phyloP scores from a whole-genome alignment of 1,140 invertebrate genomes.

The Epicauta chinensis region DNA sequence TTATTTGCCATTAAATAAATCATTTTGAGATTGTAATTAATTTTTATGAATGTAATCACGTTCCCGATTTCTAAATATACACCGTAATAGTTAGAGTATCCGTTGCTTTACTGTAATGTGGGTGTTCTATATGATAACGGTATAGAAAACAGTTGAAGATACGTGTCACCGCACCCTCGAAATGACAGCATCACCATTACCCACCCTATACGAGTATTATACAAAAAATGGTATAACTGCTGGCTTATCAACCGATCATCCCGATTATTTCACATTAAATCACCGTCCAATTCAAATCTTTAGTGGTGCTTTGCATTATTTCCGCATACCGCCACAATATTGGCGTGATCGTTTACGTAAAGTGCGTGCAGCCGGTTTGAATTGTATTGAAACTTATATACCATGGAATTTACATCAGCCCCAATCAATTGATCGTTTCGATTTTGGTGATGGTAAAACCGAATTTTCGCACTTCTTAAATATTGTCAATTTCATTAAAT shows the following conservation, averaged over 20 bases:
- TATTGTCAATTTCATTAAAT: constrained; percentile 59
- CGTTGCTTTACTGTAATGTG: too few species aligned
- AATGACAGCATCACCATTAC: too few species aligned
- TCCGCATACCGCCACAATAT: constrained; percentile 66
- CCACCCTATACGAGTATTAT: constrained; percentile 31
- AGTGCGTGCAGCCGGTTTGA: constrained; percentile 73
- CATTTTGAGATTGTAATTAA: too few species aligned
- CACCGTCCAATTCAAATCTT: constrained; percentile 24
- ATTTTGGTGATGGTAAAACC: constrained; percentile 58
- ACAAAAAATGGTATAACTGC: constrained; percentile 24
- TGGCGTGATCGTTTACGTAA: constrained; percentile 55
- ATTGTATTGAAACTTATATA: constrained; percentile 86
- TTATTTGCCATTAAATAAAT: neutral
- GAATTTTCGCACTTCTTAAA: constrained; percentile 57
- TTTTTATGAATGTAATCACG: too few species aligned
- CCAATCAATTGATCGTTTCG: constrained; percentile 42
- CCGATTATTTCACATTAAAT: constrained; percentile 26
- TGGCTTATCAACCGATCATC: constrained; percentile 19
- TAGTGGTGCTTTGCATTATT: constrained; percentile 84
- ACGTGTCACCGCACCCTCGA: too few species aligned
- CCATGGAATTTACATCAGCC: constrained; percentile 89
- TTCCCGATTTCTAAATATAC: too few species aligned
- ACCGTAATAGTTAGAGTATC: too few species aligned
- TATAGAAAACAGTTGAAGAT: too few species aligned
- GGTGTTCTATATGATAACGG: too few species aligned